A percentile compares a stretch with the other conserved stretches of the same genome.
Evolutionary conservation across 2,113 vertebrate genomes (phyloP).

Genomic region (Steatornis caripensis): DNA sequence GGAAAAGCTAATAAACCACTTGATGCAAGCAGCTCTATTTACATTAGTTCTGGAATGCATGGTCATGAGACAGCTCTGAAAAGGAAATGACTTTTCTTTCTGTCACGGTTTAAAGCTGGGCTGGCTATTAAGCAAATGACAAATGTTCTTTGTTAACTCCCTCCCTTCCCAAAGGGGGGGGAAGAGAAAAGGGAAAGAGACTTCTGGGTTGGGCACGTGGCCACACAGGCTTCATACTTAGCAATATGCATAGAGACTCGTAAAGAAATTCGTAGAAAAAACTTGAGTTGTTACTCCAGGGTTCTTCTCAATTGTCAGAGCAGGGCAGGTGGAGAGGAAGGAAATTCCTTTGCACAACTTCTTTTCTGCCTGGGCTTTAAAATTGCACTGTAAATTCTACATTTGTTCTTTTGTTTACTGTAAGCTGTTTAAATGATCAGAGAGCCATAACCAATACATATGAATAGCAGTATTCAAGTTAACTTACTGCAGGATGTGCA

Average conservation of each 20-base stretch:
- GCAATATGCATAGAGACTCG: background rate
- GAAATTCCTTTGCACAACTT: background rate
- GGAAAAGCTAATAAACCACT: background rate
- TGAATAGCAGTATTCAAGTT: background rate
- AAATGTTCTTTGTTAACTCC: too few relatives aligned
- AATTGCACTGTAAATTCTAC: background rate
- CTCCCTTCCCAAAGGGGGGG: too few relatives aligned
- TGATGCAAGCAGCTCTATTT: background rate
- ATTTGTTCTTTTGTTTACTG: background rate
- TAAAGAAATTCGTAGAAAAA: background rate
- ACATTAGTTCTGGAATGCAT: background rate
- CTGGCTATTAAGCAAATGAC: too few relatives aligned
- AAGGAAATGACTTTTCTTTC: background rate
- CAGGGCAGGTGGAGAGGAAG: background rate
- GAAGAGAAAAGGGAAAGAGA: too few relatives aligned
- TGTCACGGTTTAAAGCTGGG: too few relatives aligned
- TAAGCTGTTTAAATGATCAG: background rate
- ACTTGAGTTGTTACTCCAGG: background rate
- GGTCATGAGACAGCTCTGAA: background rate
- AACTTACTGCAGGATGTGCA: background rate
- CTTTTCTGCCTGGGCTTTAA: background rate
- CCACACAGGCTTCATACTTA: too few relatives aligned
- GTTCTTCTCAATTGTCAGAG: background rate
- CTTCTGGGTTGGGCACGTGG: too few relatives aligned
- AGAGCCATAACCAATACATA: background rate